phyloP scores from a whole-genome alignment of 2,888 invertebrate genomes.

The Acheta domesticus region DNA sequence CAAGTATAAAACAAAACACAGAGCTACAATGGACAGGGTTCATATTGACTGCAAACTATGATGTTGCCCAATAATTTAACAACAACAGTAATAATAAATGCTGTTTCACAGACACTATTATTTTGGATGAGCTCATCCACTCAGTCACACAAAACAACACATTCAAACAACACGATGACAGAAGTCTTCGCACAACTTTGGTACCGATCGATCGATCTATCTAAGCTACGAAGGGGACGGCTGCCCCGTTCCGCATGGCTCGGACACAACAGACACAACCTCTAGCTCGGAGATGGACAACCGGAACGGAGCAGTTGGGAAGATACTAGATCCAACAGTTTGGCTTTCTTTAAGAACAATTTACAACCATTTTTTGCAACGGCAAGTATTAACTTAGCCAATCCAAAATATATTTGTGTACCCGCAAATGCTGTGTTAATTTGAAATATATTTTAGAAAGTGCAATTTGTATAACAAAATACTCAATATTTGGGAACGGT shows the following conservation, averaged over 20 bases:
- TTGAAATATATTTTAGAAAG: conserved; percentile 18
- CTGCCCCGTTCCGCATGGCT: conserved; percentile 51
- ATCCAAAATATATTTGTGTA: conserved; percentile 23
- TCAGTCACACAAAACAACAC: conserved; percentile 20
- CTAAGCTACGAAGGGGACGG: conserved; percentile 45
- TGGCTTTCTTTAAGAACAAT: conserved; percentile 6
- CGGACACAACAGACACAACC: conserved; percentile 44
- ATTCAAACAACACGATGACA: conserved; percentile 25
- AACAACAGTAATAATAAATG: conserved; percentile 35
- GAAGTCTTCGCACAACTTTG: conserved; percentile 18
- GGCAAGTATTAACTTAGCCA: conserved; percentile 18
- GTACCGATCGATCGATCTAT: conserved; percentile 21
- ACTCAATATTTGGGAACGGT: conserved; percentile 20
- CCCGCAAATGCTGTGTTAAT: neutral
- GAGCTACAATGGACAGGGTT: conserved; percentile 20
- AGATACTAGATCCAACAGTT: conserved; percentile 31
- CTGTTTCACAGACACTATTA: conserved; percentile 30
- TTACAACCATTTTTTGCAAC: neutral
- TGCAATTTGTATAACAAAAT: conserved; percentile 22
- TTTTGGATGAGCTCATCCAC: neutral
- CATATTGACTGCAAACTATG: neutral
- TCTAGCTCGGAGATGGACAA: conserved; percentile 37
- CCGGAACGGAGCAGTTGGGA: conserved; percentile 38
- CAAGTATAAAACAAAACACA: conserved; percentile 29
- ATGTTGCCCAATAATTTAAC: conserved; percentile 30